Percentiles rank a stretch among this genome's conserved stretches.
These are phyloP conservation scores for Plebejus anna DNA, from an alignment of 2,888 invertebrate species.

Conservation along the genomic window DNA sequence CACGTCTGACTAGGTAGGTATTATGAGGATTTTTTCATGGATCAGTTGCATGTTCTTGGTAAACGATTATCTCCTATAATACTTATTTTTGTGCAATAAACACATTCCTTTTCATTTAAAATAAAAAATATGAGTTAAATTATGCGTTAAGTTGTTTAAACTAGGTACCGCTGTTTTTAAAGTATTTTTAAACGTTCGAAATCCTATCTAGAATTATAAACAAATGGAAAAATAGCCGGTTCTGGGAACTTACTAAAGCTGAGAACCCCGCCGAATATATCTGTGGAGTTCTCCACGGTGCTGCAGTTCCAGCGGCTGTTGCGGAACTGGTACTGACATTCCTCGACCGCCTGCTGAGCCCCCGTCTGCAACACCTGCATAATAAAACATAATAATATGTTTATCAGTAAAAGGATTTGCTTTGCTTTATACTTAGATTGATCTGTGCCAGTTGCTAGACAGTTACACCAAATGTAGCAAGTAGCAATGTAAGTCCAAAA, in stretches of 20 bases:
- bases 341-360: conserved; percentile 91
- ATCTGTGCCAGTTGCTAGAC: no score
- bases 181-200: no score
- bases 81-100: no score
- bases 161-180: no score
- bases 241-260: conserved; percentile 86
- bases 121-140: no score
- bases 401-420: neutral
- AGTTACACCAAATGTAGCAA: no score
- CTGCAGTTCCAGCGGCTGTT: conserved; percentile 95
- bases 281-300: conserved; percentile 85
- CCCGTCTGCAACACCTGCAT: conserved; percentile 87
- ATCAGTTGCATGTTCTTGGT: neutral
- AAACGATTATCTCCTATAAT: no score
- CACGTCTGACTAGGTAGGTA: neutral
- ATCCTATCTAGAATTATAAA: no score
- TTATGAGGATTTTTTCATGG: neutral
- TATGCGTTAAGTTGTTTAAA: no score
- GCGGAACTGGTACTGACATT: conserved; percentile 94
- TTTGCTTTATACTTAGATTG: neutral
- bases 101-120: no score
- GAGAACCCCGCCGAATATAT: conserved; percentile 91
- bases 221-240: neutral
- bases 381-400: neutral
- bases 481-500: no score